A percentile compares a stretch with the other conserved stretches of the same genome.
phyloP scores from a whole-genome alignment of 2,113 vertebrate genomes.

The Chaenogobius annularis region DNA sequence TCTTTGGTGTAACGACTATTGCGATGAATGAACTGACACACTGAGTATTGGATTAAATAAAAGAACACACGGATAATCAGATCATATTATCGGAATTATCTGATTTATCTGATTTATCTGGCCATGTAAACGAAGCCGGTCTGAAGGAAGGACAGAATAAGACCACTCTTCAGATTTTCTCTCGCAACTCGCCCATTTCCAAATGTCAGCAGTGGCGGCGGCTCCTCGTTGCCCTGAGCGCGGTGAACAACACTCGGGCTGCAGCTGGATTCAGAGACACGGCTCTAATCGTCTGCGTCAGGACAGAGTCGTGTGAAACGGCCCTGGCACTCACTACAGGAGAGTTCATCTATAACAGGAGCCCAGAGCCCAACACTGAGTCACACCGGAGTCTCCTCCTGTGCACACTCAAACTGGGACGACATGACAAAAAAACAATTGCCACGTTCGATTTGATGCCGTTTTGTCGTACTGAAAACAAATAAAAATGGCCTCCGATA shows the following conservation, averaged over 20 bases:
- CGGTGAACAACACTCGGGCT: neutral
- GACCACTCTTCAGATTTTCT: neutral
- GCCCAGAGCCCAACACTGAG: neutral
- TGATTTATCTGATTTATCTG: too few species aligned
- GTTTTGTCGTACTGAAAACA: neutral
- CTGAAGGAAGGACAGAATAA: neutral
- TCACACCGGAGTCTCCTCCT: constrained; percentile 15
- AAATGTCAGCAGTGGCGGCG: neutral
- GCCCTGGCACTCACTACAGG: neutral
- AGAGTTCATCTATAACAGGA: constrained; percentile 19
- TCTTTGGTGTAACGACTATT: too few species aligned
- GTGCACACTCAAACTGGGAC: constrained; percentile 8
- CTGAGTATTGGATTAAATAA: too few species aligned
- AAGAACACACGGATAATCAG: too few species aligned
- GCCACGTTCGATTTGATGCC: neutral
- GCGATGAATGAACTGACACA: too few species aligned
- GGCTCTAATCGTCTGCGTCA: constrained; percentile 11
- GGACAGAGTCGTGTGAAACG: constrained; percentile 7
- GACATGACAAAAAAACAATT: neutral
- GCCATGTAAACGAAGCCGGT: too few species aligned
- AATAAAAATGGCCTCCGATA: too few species aligned
- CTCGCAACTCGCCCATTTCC: neutral
- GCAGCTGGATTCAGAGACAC: constrained; percentile 6
- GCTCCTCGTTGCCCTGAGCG: neutral
- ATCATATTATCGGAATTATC: too few species aligned